Base-by-base conservation (phyloP, 2,797 vertebrate species). In the Lutjanus argentimaculatus region DNA sequence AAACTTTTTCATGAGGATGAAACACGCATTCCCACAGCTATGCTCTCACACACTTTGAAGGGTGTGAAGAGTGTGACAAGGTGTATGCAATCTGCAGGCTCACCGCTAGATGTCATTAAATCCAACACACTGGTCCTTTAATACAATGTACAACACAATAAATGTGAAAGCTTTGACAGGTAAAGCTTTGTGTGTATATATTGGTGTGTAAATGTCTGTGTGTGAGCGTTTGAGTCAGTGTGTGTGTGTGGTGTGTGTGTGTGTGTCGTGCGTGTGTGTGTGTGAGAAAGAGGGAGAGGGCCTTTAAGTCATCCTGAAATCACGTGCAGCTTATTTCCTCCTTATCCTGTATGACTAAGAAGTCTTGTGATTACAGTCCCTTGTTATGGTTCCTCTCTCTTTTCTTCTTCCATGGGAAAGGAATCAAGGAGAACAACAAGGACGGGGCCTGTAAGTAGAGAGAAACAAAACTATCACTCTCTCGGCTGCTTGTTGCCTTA, bases 291-390 rank as follows among this genome's bases (percentile, higher is more conserved):
- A 59, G 43, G 13, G 11, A 2, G 22, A 17, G 2, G 79, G 62
- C 43, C 73, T 77, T 83, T 51, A 79, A 67, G 68, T 86, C 77
- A 88, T 77, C 71, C 77, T 85, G 75, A 76, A 79, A 90, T 91
- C 89, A 92, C 64, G 55, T 91, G 85, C 79, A 79, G 67, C 77
- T 82, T 88, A 84, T 89, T 91, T 89, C 21, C 72, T 68, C 16
- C 57, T 82, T 83, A 83, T 88, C 82, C 82, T 76, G 56, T 83
- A 51, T 88, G 76, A 91, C 77, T 79, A 64, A 82, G 83, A 84
- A 79, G 82, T 87, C 90, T 89, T 76, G 82, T 94, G 92, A 93
- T 87, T 78, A 53, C n/a, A 79, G 69, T 66, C 66, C 66, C 75
- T 79, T 82, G 66, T 84, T 83, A 49, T 58, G 68, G 21, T 21